Evolutionary conservation across 2,113 vertebrate species (phyloP), one percentile per base, ranked within the genome.

Genomic region (Xenopus borealis): DNA sequence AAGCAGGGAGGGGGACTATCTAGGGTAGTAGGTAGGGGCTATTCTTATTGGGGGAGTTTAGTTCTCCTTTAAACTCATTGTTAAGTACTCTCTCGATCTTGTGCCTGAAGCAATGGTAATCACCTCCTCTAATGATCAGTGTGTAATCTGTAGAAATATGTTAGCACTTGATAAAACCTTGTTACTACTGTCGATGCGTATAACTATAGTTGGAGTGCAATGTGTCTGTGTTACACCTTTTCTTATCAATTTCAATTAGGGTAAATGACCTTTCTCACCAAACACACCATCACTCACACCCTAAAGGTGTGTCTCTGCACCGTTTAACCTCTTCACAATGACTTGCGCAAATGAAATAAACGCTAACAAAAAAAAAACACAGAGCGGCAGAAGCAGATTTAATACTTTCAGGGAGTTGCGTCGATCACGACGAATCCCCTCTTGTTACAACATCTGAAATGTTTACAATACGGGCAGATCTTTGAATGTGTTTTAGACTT

Each of bases 211-310:
- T 7, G 17, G 8, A 55, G 16, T n/a, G 16, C 17, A 16, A 16
- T 55, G 53, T 55, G 47, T 40, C 47, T 12, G 59, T 16, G 45
- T 18, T 63, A 14, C 47, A 62, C 30, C 40, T 27, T 45, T 47
- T 14, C 53, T 64, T 68, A 68, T 75, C 44, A 52, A 18, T 8
- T 11, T 61, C 18, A 68, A 68, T 75, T 68, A 68, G 23, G 57
- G 47, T 68, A 68, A 73, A 68, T 53, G 16, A 68, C 65, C 20
- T 68, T 50, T 66, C 27, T 12, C 27, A 23, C 12, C 10, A 16
- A 45, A n/a, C 13, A 11, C 10, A 33, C 16, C 44, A 47, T 62
- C 65, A 23, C 58, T 14, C 16, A 72, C 70, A 10, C 69, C 53
- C 59, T 33, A 1, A 16, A 50, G 62, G 63, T 27, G 52, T 9